Base-by-base conservation (phyloP, 92 coral and sea anemone species). In the Scolanthus callimorphus region DNA sequence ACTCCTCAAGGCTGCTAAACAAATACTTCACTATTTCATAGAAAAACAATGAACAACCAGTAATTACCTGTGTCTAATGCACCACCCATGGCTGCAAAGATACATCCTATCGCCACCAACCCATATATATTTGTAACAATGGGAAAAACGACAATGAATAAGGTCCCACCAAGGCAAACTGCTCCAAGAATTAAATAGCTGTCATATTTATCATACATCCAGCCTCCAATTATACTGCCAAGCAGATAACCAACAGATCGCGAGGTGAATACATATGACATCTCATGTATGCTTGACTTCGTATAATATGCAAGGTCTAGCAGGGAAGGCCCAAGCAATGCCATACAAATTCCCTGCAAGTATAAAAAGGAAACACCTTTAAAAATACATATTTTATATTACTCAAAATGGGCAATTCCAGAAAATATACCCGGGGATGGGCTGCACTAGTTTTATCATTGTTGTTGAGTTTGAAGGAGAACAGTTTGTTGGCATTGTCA, bases 161-260 rank as follows among this genome's bases (percentile, higher is more conserved):
- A 57, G 3, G 91, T 49, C 17, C 72, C 76, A 45, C 85, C 56
- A 1, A 91, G 51, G 55, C 92, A 79, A 1, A 96, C 79, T 54
- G 76, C 54, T 0, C 94, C 71, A 17, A 91, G 62, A 29, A 91
- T 82, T 2, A 90, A 50, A 43, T 84, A 70, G 25, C 85, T 70
- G 70, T 84, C 80, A 60, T 79, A 91, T 71, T 60, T 75, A 65
- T 91, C 97, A 57, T 66, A 80, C 50, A 89, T 27, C 97, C 97
- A 91, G 0, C 96, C 96, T 39, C 92, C 97, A 17, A 64, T 58
- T 15, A 91, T 51, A 37, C 92, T 84, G 9, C 97, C 97, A 15
- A 82, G 57, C 17, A 91, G 62, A 51, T 88, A 88, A 0, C 97
- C 97, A 43, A 88, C 48, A 11, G 97, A 76, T 8, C 97, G 88